phyloP scores from a whole-genome alignment of 92 coral and sea anemone genomes.

The Desmophyllum pertusum region DNA sequence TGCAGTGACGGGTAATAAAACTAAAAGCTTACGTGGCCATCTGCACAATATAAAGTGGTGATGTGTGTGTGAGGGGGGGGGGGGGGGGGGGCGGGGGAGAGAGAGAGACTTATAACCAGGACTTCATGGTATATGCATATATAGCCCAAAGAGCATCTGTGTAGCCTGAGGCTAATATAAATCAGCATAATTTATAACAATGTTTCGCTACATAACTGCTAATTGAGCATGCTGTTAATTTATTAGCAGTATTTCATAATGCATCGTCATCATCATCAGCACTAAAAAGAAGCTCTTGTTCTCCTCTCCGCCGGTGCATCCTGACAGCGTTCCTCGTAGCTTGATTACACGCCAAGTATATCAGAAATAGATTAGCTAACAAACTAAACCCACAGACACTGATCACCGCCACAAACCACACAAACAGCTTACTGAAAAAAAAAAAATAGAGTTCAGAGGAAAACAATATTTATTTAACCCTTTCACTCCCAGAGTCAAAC shows the following conservation, averaged over 20 bases:
- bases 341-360: conserved; percentile 75
- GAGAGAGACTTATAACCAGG: no score
- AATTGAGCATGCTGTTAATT: background rate
- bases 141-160: no score
- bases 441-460: background rate
- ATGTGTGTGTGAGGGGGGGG: no score
- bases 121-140: no score
- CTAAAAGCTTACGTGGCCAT: no score
- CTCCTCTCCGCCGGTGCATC: conserved; percentile 42
- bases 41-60: no score
- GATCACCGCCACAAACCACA: conserved; percentile 85
- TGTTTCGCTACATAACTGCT: background rate
- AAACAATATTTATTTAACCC: no score
- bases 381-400: conserved; percentile 82
- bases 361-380: conserved; percentile 77
- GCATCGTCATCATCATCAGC: conserved; percentile 69
- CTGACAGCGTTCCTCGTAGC: conserved; percentile 39
- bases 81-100: no score
- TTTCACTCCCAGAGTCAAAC: no score
- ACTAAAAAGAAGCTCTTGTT: conserved; percentile 66
- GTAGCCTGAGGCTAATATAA: no score
- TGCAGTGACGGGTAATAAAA: no score
- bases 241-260: background rate
- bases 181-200: background rate
- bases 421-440: conserved; percentile 70